These are phyloP conservation scores for Chaetodon trifasciatus DNA, from an alignment of 2,797 vertebrate genomes.

Conservation along the genomic window DNA sequence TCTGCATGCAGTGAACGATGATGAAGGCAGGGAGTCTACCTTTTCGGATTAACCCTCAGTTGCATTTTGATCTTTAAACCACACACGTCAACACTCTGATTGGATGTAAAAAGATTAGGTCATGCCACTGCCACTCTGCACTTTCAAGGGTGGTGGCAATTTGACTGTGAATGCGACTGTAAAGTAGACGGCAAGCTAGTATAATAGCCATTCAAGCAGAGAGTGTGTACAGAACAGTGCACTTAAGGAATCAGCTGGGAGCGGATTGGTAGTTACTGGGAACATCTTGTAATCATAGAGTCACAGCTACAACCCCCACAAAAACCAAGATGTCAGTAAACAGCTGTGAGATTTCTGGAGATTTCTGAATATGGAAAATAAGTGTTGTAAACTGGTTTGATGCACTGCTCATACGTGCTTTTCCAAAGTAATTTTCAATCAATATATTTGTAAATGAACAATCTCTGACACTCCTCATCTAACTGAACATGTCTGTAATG, in stretches of 20 bases:
- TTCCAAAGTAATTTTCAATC: not conserved
- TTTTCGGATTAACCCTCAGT: constrained; percentile 2
- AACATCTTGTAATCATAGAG: constrained; percentile 56
- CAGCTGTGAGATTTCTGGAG: constrained; percentile 12
- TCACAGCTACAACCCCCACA: constrained; percentile 12
- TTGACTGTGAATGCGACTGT: not conserved
- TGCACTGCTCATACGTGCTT: not conserved
- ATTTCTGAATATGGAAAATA: not conserved
- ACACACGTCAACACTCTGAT: not conserved
- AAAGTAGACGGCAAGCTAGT: not conserved
- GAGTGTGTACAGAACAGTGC: not conserved
- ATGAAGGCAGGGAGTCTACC: constrained; percentile 10
- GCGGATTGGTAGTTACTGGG: constrained; percentile 2
- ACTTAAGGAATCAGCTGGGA: constrained; percentile 25
- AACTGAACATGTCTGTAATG: not conserved
- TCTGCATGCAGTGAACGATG: constrained; percentile 9
- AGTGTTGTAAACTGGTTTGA: not conserved
- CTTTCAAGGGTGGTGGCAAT: not conserved
- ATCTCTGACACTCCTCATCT: not conserved
- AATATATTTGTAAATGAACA: not conserved
- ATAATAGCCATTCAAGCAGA: not conserved
- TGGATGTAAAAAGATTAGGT: not conserved
- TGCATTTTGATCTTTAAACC: constrained; percentile 4
- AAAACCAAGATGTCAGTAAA: constrained; percentile 12
- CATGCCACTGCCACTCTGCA: not conserved